Evolutionary conservation across 2,113 vertebrate genomes (phyloP), one percentile per base, ranked within the genome.

Genomic region (Oceanodroma tethys): DNA sequence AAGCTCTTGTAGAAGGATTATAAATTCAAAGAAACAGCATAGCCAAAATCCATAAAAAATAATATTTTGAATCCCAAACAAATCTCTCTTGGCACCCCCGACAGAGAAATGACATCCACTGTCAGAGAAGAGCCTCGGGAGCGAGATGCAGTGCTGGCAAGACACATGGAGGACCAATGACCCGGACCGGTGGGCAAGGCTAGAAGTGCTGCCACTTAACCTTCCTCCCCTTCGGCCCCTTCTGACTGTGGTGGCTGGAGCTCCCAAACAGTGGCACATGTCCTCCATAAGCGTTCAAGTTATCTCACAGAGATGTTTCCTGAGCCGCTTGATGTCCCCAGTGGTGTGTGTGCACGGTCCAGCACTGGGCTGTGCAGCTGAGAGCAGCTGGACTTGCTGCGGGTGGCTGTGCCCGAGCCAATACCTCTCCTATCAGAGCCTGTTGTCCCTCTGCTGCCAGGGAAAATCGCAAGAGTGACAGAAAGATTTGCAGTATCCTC

Each of bases 281-380:
- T 19, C 52, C 13, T 65, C 66, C 10, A 0, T 11, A 22, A 45
- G 16, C 0, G 1, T 22, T 59, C 45, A 26, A 0, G 19, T 63
- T 42, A 29, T 14, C 38, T 21, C 62, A 26, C 29, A 52, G 42
- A 58, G 55, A 4, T 26, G 42, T 23, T 71, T 74, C 45, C 81
- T 5, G 29, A 52, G 68, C 63, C 36, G 20, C 40, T 20, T 27
- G 34, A 20, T 4, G 5, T 15, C 67, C 52, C 30, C 3, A 0
- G 7, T 0, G 7, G 25, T 17, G 45, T 6, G 5, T 12, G 36
- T 0, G 4, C 9, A 2, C 1, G 4, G 30, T 7, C 23, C 27
- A 32, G 72, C 22, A 11, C 4, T 2, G 8, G 23, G 40, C 7
- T 7, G 34, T 11, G 16, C 0, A 5, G 23, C 81, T 13, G 48